phyloP scores from a whole-genome alignment of 2,888 invertebrate genomes.

The Ectemnius cavifrons region DNA sequence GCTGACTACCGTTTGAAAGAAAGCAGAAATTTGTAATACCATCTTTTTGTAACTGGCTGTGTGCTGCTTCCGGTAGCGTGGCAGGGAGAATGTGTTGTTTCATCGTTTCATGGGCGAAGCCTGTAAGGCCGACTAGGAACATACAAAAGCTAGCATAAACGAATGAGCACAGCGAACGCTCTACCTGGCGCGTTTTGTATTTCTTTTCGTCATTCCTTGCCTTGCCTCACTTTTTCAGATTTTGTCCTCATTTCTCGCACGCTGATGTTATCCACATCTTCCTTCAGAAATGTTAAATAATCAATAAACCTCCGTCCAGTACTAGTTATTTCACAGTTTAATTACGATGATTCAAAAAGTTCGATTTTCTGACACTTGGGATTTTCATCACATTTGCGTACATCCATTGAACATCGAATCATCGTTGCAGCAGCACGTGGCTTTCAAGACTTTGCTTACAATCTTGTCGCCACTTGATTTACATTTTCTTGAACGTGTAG shows the following conservation, averaged over 20 bases:
- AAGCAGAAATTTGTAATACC: conserved; percentile 14
- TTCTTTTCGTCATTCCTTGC: conserved; percentile 4
- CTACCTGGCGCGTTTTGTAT: conserved; percentile 9
- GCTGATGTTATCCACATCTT: neutral
- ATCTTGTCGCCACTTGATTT: no score
- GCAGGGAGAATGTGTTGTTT: conserved; percentile 59
- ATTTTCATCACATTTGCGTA: no score
- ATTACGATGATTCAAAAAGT: no score
- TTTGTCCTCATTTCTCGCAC: neutral
- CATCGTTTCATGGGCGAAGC: conserved; percentile 17
- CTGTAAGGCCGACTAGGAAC: conserved; percentile 13
- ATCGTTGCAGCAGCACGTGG: no score
- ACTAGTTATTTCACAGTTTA: no score
- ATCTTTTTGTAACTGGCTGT: conserved; percentile 60
- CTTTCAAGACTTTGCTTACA: no score
- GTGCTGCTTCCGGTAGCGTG: conserved; percentile 64
- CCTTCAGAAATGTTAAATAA: neutral
- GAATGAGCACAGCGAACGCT: conserved; percentile 49
- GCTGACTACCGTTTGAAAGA: conserved; percentile 8
- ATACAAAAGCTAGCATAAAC: conserved; percentile 22
- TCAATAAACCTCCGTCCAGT: no score
- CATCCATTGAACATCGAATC: no score
- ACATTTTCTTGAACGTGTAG: no score
- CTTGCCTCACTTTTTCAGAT: conserved; percentile 14
- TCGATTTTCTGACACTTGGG: no score